Evolutionary conservation across 2,888 invertebrate species (phyloP).

Genomic region (Strigamia transsilvanica): DNA sequence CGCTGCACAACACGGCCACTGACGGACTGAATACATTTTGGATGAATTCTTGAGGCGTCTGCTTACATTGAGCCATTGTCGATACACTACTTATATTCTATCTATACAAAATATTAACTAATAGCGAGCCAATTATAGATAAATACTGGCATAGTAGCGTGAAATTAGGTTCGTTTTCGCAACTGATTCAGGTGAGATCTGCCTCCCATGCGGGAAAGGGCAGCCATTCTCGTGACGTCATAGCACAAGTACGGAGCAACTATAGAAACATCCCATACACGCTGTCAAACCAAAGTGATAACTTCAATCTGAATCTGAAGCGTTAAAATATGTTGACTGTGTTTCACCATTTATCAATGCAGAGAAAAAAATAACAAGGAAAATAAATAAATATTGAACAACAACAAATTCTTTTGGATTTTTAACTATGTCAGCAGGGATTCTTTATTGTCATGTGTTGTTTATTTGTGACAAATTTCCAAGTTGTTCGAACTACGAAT

Average conservation of each 20-base stretch:
- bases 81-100: background rate
- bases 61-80: conserved; percentile 65
- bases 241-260: background rate
- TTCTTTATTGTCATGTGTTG: no score
- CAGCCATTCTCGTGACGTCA: conserved; percentile 26
- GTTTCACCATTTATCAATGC: no score
- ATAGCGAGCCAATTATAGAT: background rate
- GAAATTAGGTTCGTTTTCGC: background rate
- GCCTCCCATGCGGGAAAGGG: background rate
- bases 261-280: background rate
- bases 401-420: no score
- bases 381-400: no score
- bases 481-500: no score
- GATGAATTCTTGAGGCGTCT: conserved; percentile 76
- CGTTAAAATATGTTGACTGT: no score
- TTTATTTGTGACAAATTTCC: no score
- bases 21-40: conserved; percentile 89
- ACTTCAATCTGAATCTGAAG: background rate
- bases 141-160: background rate
- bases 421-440: no score
- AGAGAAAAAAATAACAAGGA: no score
- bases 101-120: background rate
- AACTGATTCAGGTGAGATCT: background rate
- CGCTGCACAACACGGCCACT: conserved; percentile 84
- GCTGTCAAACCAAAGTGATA: background rate